Evolutionary conservation across 92 coral and sea anemone species (phyloP).

Genomic region (Ricordea florida): DNA sequence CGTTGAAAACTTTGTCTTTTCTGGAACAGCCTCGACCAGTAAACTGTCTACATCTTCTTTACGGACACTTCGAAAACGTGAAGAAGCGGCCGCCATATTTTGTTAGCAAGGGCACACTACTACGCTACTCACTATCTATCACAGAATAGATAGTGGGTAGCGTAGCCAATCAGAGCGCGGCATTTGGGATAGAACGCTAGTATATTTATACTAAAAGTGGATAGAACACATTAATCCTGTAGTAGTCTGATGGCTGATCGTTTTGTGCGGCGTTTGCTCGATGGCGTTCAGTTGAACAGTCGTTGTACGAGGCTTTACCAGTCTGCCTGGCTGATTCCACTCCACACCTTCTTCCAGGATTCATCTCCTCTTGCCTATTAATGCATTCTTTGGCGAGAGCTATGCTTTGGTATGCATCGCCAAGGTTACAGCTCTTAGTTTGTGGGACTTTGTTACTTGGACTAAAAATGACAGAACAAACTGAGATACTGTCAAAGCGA

Average conservation of each 20-base stretch:
- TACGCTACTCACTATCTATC: too few species aligned
- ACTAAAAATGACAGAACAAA: slow-evolving; percentile 22
- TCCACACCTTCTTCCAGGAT: slow-evolving; percentile 27
- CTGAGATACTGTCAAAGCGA: slow-evolving; percentile 44
- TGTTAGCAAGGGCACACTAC: too few species aligned
- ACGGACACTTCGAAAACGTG: too few species aligned
- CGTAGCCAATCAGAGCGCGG: too few species aligned
- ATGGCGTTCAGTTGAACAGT: slow-evolving; percentile 35
- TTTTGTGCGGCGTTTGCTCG: slow-evolving; percentile 47
- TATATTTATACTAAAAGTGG: too few species aligned
- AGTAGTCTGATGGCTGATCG: slow-evolving; percentile 41
- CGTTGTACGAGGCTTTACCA: slow-evolving; percentile 40
- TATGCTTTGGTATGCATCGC: slow-evolving; percentile 9
- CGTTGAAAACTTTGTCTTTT: too few species aligned
- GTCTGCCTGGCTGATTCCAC: slow-evolving; percentile 20
- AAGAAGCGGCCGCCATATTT: too few species aligned
- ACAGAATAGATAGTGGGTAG: too few species aligned
- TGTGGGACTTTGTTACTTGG: slow-evolving; percentile 42
- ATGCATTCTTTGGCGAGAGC: slow-evolving; percentile 21
- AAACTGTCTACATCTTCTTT: too few species aligned
- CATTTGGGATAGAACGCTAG: too few species aligned
- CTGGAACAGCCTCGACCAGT: too few species aligned
- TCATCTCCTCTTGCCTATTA: slow-evolving; percentile 27
- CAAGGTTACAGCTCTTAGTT: slow-evolving; percentile 50
- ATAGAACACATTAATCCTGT: slow-evolving; percentile 38